Conservation (phyloP, 2,797 vertebrate genomes). For the Lacerta agilis region DNA sequence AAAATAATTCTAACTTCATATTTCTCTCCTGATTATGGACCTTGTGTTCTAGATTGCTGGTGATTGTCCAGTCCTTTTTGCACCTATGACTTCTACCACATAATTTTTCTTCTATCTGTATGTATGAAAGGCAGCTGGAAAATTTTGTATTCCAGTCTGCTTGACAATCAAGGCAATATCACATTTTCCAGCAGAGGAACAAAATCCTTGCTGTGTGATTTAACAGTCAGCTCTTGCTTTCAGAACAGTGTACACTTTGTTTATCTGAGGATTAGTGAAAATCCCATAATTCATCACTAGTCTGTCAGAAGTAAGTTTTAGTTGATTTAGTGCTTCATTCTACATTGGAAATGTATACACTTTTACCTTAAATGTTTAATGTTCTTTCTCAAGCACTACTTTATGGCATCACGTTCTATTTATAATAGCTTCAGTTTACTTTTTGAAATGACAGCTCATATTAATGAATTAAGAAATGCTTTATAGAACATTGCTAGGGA, state of each 20-base stretch:
- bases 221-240: constrained; percentile 61
- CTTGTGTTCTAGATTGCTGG: constrained; percentile 42
- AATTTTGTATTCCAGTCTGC: constrained; percentile 49
- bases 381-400: constrained; percentile 59
- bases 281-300: constrained; percentile 70
- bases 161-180: constrained; percentile 60
- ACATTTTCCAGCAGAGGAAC: constrained; percentile 57
- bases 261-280: constrained; percentile 75
- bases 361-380: constrained; percentile 60
- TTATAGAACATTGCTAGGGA: constrained; percentile 10
- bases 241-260: constrained; percentile 72
- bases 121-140: constrained; percentile 47
- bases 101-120: constrained; percentile 58
- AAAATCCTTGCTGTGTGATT: constrained; percentile 54
- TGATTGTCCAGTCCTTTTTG: constrained; percentile 36
- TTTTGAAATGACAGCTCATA: constrained; percentile 58
- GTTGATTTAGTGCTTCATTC: constrained; percentile 64
- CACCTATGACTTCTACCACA: constrained; percentile 46
- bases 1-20: constrained; percentile 45
- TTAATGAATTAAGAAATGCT: constrained; percentile 54
- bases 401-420: constrained; percentile 56
- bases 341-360: constrained; percentile 64
- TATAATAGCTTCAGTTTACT: constrained; percentile 50
- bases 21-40: constrained; percentile 37
- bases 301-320: constrained; percentile 68